A percentile compares a stretch with the other conserved stretches of the same genome.
Evolutionary conservation across 2,888 invertebrate species (phyloP).

Genomic region (Anodontia alba): DNA sequence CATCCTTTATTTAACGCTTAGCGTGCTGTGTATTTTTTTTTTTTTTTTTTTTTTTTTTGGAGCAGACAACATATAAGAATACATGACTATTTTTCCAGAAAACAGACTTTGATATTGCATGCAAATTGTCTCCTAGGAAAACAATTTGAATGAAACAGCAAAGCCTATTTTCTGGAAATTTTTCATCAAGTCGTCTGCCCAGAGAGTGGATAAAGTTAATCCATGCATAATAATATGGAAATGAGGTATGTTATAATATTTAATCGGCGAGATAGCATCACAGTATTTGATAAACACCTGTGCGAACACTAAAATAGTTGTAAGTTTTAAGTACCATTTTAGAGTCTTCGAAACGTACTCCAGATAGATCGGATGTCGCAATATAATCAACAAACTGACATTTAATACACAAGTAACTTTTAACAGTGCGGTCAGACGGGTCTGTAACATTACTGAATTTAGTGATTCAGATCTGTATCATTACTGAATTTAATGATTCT

Average conservation of each 20-base stretch:
- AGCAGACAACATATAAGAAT: too few relatives aligned
- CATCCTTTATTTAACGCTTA: neutral
- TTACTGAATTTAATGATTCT: too few relatives aligned
- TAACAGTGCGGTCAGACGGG: neutral
- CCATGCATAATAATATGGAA: neutral
- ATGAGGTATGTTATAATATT: conserved; percentile 36
- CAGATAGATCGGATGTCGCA: neutral
- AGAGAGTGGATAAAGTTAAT: too few relatives aligned
- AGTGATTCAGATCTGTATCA: too few relatives aligned
- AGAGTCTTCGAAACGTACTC: conserved; percentile 29
- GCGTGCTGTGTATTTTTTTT: too few relatives aligned
- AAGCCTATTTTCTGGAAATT: too few relatives aligned
- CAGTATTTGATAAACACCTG: conserved; percentile 45
- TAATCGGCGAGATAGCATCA: conserved; percentile 51
- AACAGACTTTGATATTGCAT: too few relatives aligned
- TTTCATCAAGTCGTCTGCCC: too few relatives aligned
- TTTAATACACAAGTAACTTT: neutral
- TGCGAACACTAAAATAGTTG: conserved; percentile 47
- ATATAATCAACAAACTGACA: neutral
- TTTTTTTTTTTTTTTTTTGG: too few relatives aligned
- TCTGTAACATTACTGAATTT: neutral
- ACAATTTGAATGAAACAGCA: too few relatives aligned
- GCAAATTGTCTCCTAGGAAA: too few relatives aligned
- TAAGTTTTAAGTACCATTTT: conserved; percentile 49
- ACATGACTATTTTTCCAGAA: too few relatives aligned